Evolutionary conservation across 2,797 vertebrate species (phyloP), one percentile per base, ranked within the genome.

Genomic region (Epinephelus coioides): DNA sequence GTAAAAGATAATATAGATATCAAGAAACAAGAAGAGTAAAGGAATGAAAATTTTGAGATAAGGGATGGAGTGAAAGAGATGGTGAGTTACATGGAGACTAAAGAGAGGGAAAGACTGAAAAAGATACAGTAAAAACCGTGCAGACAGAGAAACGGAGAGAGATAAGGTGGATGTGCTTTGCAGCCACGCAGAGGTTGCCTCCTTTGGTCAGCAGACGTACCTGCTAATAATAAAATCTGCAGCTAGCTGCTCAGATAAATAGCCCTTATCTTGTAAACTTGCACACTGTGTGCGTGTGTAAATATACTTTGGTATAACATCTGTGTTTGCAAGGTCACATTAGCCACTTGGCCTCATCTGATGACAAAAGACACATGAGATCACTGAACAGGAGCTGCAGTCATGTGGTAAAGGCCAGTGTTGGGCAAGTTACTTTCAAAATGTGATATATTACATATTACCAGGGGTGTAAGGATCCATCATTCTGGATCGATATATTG

Each of bases 141-240:
- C 4, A 25, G n/a, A 27, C 11, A 23, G 6, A 78, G 34, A 53
- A 3, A 38, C 27, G 6, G n/a, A 25, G 8, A 3, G 34, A 11
- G 23, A 46, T 59, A 11, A 55, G 34, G 38, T 54, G 49, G 17
- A 47, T 61, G 49, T 51, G 0, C 40, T 61, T 19, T 61, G 47
- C 1, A 49, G 12, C 40, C 67, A 21, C 5, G 11, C 40, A 18
- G 34, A 34, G 43, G 70, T 44, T 51, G 72, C 47, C 40, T 38
- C 40, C 38, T 27, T 40, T 47, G 60, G 25, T 65, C 55, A 61
- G 47, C 23, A 69, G 44, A 13, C 15, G 1, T 60, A 21, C 21
- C 38, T 53, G 47, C 69, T 60, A 65, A 82, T 69, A 69, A 82
- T 65, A 47, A 72, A 54, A 69, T 10, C 40, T 66, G 60, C 51